A percentile compares a stretch with the other conserved stretches of the same genome.
Conservation (phyloP, 2,888 invertebrate species). For the Cenopis cana region DNA sequence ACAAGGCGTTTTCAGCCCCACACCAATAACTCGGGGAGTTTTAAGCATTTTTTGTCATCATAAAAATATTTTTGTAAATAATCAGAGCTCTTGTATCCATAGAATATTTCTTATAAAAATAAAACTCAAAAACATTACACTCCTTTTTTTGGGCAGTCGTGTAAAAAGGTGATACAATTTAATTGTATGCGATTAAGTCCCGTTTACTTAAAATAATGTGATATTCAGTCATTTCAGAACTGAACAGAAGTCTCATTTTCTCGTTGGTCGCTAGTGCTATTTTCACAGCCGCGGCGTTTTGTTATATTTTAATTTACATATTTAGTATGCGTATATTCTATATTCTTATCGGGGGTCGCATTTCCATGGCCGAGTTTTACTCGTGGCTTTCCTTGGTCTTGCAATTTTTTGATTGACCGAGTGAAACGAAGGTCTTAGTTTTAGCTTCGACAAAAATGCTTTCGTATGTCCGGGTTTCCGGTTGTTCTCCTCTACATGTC, state of each 20-base stretch:
- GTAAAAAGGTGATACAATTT: too few species aligned
- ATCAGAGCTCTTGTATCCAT: neutral
- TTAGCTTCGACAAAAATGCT: too few species aligned
- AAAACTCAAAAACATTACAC: too few species aligned
- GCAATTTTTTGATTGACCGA: neutral
- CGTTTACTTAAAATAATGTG: too few species aligned
- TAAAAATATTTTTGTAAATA: neutral
- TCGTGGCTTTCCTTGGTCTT: neutral
- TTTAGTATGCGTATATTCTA: constrained; percentile 14
- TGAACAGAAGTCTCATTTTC: neutral
- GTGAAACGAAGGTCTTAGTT: too few species aligned
- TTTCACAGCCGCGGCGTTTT: constrained; percentile 27
- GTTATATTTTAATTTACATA: constrained; percentile 37
- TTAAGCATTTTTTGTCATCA: neutral
- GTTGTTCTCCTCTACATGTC: too few species aligned
- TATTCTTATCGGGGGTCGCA: constrained; percentile 21
- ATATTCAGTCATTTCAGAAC: too few species aligned
- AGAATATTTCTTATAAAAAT: neutral
- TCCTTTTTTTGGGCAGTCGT: too few species aligned
- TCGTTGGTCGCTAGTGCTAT: constrained; percentile 15
- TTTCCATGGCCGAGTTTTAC: constrained; percentile 14
- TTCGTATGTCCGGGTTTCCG: too few species aligned
- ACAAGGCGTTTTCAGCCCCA: neutral
- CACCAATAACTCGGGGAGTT: constrained; percentile 12
- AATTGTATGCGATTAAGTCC: too few species aligned